phyloP scores from a whole-genome alignment of 2,888 invertebrate genomes.

The Heliconius cydno region DNA sequence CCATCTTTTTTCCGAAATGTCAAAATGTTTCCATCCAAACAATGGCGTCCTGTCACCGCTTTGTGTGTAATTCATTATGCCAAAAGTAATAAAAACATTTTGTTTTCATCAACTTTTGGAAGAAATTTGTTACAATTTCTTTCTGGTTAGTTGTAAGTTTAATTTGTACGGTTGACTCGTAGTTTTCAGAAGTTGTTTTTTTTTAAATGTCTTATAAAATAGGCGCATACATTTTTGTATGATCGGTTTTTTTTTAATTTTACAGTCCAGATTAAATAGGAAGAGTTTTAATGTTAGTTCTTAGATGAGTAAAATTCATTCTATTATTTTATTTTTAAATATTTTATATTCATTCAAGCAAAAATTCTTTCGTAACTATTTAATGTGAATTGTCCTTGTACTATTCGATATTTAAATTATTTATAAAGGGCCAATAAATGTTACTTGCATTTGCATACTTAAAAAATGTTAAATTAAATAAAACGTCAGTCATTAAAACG shows the following conservation, averaged over 20 bases:
- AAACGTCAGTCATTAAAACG: constrained; percentile 9
- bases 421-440: not conserved
- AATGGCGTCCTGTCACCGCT: constrained; percentile 54
- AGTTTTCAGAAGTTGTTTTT: constrained; percentile 38
- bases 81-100: constrained; percentile 46
- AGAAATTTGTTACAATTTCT: constrained; percentile 75
- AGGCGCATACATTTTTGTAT: not conserved
- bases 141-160: constrained; percentile 51
- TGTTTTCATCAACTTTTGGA: constrained; percentile 36
- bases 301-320: not conserved
- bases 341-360: not conserved
- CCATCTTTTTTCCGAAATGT: constrained; percentile 56
- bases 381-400: not conserved
- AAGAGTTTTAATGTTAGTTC: not conserved
- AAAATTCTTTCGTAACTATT: too few species aligned
- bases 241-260: not conserved
- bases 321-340: not conserved
- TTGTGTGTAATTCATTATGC: constrained; percentile 63
- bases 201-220: not conserved
- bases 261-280: not conserved
- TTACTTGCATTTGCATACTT: not conserved
- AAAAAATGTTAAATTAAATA: constrained; percentile 8
- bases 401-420: not conserved
- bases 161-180: constrained; percentile 37
- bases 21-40: constrained; percentile 71